These are phyloP conservation scores for Patiria miniata DNA, from an alignment of 35 echinoderm and acorn worm genomes.

Conservation along the genomic window DNA sequence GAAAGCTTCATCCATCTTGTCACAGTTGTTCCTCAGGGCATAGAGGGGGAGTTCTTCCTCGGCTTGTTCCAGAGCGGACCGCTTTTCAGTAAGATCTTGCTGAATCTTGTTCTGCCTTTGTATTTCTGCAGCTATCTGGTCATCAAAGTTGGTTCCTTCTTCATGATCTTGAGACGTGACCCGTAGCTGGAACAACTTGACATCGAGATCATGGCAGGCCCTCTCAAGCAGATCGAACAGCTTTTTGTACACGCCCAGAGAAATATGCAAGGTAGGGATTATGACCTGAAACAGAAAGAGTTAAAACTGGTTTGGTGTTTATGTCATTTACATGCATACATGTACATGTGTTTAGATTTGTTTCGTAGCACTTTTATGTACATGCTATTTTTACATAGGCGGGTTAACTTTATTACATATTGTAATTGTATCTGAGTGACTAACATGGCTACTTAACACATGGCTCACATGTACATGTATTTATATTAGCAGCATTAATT, in stretches of 20 bases:
- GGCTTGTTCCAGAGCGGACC: not conserved
- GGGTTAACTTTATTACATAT: no score
- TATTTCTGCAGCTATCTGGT: not conserved
- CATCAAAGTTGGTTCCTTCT: not conserved
- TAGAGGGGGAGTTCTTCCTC: not conserved
- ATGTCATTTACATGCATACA: no score
- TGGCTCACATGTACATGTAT: no score
- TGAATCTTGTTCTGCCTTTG: not conserved
- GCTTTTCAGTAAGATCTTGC: not conserved
- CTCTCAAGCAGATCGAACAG: not conserved
- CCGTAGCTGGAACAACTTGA: not conserved
- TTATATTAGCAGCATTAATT: not conserved
- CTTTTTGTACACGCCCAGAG: not conserved
- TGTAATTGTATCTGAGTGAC: no score
- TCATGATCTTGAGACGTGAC: not conserved
- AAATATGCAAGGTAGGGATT: not conserved
- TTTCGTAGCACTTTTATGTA: no score
- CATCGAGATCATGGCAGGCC: conserved; percentile 29
- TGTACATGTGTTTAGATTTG: no score
- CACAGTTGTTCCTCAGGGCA: not conserved
- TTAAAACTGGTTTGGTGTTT: no score
- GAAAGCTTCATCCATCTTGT: not conserved
- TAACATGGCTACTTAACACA: no score
- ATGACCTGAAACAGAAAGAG: not conserved
- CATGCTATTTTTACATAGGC: no score